Evolutionary conservation across 2,797 vertebrate genomes (phyloP).

Genomic region (Neoniphon sammara): DNA sequence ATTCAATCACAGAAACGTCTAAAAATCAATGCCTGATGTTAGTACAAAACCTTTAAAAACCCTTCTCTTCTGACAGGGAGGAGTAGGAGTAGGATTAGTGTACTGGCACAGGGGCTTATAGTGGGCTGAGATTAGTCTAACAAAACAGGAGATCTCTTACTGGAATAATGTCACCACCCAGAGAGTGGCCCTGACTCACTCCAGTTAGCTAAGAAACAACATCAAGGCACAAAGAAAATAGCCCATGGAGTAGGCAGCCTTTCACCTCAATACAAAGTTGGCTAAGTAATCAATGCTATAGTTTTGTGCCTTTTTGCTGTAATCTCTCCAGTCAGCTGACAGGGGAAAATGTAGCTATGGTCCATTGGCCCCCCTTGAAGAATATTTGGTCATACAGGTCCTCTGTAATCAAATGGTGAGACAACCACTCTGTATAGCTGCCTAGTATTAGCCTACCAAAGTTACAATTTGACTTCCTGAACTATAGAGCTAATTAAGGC

Average conservation of each 20-base stretch:
- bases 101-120: conserved; percentile 42
- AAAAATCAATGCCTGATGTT: conserved; percentile 64
- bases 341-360: not conserved
- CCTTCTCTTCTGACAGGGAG: conserved; percentile 63
- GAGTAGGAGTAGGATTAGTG: conserved; percentile 73
- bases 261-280: conserved; percentile 6
- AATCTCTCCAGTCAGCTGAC: conserved; percentile 7
- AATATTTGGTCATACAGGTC: conserved; percentile 30
- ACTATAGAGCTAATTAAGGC: conserved; percentile 23
- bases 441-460: conserved; percentile 8
- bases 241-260: conserved; percentile 24
- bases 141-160: conserved; percentile 72
- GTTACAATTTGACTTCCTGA: conserved; percentile 31
- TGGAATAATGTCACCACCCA: conserved; percentile 69
- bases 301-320: not conserved
- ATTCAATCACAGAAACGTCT: conserved; percentile 74
- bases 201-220: conserved; percentile 44
- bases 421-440: not conserved
- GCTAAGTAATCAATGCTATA: conserved; percentile 11
- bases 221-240: conserved; percentile 32
- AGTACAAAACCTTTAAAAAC: conserved; percentile 61
- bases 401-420: not conserved
- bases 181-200: conserved; percentile 46
- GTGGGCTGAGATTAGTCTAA: conserved; percentile 67
- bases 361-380: conserved; percentile 19